Base-by-base conservation (phyloP, 2,888 invertebrate genomes). In the Cyrtodaria siliqua region DNA sequence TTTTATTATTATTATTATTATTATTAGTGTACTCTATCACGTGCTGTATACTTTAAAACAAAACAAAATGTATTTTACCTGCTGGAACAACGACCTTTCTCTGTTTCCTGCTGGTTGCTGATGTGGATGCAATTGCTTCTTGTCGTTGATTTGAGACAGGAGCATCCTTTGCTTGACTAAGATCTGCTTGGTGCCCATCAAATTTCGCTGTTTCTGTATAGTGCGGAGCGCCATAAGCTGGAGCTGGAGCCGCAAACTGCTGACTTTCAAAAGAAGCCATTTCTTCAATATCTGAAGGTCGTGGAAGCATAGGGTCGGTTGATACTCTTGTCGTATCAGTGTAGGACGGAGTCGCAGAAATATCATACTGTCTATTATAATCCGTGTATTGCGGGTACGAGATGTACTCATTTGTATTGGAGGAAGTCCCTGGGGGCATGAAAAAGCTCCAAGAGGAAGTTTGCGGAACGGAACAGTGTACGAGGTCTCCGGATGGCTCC, bases 51-150 rank as follows among this genome's bases (percentile, higher is more conserved):
- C n/a, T n/a, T n/a, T n/a, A n/a, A n/a, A n/a, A n/a, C n/a, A n/a
- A n/a, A n/a, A n/a, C n/a, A n/a, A n/a, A n/a, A n/a, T n/a, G n/a
- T n/a, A n/a, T n/a, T n/a, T n/a, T 55, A 81, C 81, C 79, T 63
- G 81, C 79, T 16, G 81, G 84, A 16, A 82, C 81, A 6, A 77
- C 73, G 4, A 76, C 79, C 70, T 78, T 79, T 61, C 75, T 84
- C 27, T 44, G 60, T n/a, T 72, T 75, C 42, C 53, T 57, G 8
- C 24, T 29, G 8, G 63, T 40, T 18, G 38, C 57, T 1, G 63
- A 20, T 29, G 40, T 20, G 4, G 44, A 44, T 16, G 12, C 33
- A 33, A 24, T 26, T 52, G 27, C 52, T 23, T 3, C 26, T n/a
- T 2, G 52, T 24, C 12, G 27, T 26, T 26, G 52, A 26, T 52